Percentiles rank a stretch among this genome's conserved stretches.
Evolutionary conservation across 2,797 vertebrate species (phyloP).

Genomic region (Orestias chungarensis): DNA sequence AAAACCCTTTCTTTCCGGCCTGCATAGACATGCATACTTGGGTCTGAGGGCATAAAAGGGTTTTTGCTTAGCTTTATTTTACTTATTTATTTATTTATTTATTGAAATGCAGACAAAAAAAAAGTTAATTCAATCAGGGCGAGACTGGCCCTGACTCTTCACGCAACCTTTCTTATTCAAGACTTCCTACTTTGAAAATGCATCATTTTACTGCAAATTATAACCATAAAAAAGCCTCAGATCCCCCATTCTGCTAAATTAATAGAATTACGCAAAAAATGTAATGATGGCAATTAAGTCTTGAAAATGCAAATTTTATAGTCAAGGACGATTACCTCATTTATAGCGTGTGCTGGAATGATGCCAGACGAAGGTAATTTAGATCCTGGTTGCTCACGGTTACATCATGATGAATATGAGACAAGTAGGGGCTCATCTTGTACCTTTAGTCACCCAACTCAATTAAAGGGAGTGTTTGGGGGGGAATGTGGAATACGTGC

Average conservation of each 20-base stretch:
- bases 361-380: slow-evolving; percentile 99
- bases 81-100: neutral
- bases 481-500: slow-evolving; percentile 28
- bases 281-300: slow-evolving; percentile 99
- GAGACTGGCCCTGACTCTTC: slow-evolving; percentile 65
- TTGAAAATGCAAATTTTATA: slow-evolving; percentile 99
- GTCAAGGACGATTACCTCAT: slow-evolving; percentile 99
- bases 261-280: slow-evolving; percentile 99
- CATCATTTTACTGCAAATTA: slow-evolving; percentile 99
- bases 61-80: slow-evolving; percentile 35
- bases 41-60: slow-evolving; percentile 36
- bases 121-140: slow-evolving; percentile 63
- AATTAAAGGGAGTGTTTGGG: slow-evolving; percentile 61
- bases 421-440: slow-evolving; percentile 84
- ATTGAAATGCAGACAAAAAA: slow-evolving; percentile 41
- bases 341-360: slow-evolving; percentile 99
- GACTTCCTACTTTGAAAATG: slow-evolving; percentile 87
- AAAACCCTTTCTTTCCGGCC: slow-evolving; percentile 53
- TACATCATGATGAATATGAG: slow-evolving; percentile 98
- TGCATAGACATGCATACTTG: slow-evolving; percentile 37
- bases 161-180: slow-evolving; percentile 55
- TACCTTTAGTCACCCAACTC: slow-evolving; percentile 76
- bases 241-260: slow-evolving; percentile 99
- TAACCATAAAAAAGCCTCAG: slow-evolving; percentile 95
- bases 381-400: slow-evolving; percentile 95